Percentiles rank a stretch among this genome's conserved stretches.
Evolutionary conservation across 2,888 invertebrate genomes (phyloP).

Genomic region (Osmoderma eremita): DNA sequence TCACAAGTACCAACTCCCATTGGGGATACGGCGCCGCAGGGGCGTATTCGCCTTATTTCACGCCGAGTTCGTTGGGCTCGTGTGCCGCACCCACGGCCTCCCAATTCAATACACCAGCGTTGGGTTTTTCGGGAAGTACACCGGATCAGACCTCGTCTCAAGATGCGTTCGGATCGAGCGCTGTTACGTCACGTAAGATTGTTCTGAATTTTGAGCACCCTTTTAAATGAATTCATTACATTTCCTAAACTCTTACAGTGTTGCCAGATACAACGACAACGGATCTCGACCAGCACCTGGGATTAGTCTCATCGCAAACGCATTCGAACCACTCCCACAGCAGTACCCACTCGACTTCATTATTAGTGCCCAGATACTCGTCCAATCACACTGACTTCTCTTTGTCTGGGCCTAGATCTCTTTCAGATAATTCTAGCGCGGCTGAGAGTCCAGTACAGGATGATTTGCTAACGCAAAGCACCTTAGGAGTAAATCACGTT

Average conservation of each 20-base stretch:
- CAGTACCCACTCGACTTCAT: constrained; percentile 63
- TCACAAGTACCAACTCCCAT: constrained; percentile 85
- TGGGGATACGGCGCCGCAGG: constrained; percentile 90
- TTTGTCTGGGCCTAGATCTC: constrained; percentile 76
- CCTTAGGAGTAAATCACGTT: constrained; percentile 66
- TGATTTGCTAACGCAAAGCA: constrained; percentile 75
- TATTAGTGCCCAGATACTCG: constrained; percentile 76
- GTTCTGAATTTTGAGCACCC: neutral
- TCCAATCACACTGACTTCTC: constrained; percentile 74
- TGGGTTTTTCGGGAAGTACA: constrained; percentile 77
- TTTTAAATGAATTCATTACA: constrained; percentile 10
- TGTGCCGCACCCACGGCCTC: constrained; percentile 77
- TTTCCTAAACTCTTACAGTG: constrained; percentile 65
- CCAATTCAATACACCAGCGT: constrained; percentile 79
- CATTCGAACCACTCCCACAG: constrained; percentile 65
- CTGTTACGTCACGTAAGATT: constrained; percentile 61
- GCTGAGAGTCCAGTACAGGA: constrained; percentile 87
- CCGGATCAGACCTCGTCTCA: constrained; percentile 70
- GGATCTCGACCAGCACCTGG: constrained; percentile 78
- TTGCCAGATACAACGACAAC: constrained; percentile 82
- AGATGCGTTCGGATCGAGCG: constrained; percentile 62
- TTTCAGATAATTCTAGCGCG: constrained; percentile 84
- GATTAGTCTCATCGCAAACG: constrained; percentile 70
- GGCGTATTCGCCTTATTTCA: constrained; percentile 87
- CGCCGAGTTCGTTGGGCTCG: constrained; percentile 74